Evolutionary conservation across 2,888 invertebrate genomes (phyloP).

Genomic region (Leptarthrus brevirostris): DNA sequence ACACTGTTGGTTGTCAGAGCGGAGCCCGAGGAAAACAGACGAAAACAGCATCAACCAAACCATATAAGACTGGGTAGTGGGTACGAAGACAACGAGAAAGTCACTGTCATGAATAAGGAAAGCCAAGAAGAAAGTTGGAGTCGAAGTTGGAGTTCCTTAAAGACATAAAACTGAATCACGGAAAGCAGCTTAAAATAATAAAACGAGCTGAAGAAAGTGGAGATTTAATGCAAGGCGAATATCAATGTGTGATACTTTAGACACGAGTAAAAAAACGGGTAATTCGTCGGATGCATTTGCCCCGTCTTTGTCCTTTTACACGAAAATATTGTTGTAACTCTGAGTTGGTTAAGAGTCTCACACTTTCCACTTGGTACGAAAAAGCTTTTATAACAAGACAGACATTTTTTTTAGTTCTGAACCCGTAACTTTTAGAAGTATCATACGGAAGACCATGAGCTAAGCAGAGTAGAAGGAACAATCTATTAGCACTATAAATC

Average conservation of each 20-base stretch:
- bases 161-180: constrained; percentile 30
- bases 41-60: background rate
- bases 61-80: background rate
- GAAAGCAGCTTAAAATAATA: constrained; percentile 34
- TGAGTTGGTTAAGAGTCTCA: no score
- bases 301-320: background rate
- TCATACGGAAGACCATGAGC: no score
- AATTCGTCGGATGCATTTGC: constrained; percentile 15
- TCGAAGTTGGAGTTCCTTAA: constrained; percentile 9
- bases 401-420: no score
- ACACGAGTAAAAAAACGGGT: constrained; percentile 11
- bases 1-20: background rate
- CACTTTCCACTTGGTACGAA: no score
- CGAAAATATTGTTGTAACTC: background rate
- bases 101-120: background rate
- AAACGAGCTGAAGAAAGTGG: constrained; percentile 32
- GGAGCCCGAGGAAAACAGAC: background rate
- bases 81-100: background rate
- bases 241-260: constrained; percentile 20
- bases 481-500: no score
- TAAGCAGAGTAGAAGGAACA: no score
- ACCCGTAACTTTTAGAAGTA: no score
- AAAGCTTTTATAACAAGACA: no score
- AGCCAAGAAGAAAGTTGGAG: constrained; percentile 4
- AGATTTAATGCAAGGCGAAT: constrained; percentile 18